Evolutionary conservation across 1,140 invertebrate species (phyloP).

Genomic region (Ruditapes philippinarum): DNA sequence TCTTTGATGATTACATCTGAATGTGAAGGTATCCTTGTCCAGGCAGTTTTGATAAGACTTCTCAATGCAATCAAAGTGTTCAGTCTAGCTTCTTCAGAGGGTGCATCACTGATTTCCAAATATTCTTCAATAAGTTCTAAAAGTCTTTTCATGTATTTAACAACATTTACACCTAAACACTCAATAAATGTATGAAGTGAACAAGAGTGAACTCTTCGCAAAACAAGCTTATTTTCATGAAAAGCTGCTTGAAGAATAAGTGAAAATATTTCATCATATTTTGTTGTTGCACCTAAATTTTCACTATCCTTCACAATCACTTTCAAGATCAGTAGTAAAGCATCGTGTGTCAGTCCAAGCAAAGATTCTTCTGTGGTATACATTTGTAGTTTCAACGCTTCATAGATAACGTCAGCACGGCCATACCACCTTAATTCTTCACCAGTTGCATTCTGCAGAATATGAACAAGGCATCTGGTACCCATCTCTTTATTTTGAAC

Average conservation of each 20-base stretch:
- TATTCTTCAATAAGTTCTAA: constrained; percentile 76
- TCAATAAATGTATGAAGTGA: constrained; percentile 76
- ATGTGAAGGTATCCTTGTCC: constrained; percentile 78
- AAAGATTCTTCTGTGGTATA: constrained; percentile 86
- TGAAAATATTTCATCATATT: constrained; percentile 80
- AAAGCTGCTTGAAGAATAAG: constrained; percentile 78
- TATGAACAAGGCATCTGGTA: constrained; percentile 87
- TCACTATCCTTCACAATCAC: constrained; percentile 81
- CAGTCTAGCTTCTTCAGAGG: constrained; percentile 74
- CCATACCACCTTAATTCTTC: constrained; percentile 87
- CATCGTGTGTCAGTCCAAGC: constrained; percentile 79
- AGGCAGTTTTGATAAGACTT: constrained; percentile 69
- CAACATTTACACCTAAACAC: constrained; percentile 76
- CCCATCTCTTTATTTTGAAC: constrained; percentile 88
- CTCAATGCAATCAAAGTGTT: constrained; percentile 74
- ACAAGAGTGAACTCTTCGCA: constrained; percentile 75
- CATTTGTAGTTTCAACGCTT: constrained; percentile 87
- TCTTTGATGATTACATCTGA: constrained; percentile 71
- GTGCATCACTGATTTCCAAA: constrained; percentile 80
- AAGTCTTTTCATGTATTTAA: constrained; percentile 75
- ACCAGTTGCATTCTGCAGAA: constrained; percentile 87
- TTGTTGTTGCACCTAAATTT: constrained; percentile 50
- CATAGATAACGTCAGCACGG: constrained; percentile 88
- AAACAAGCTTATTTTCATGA: constrained; percentile 80
- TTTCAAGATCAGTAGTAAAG: constrained; percentile 78